Evolutionary conservation across 2,888 invertebrate genomes (phyloP).

Genomic region (Panzeria rudis): DNA sequence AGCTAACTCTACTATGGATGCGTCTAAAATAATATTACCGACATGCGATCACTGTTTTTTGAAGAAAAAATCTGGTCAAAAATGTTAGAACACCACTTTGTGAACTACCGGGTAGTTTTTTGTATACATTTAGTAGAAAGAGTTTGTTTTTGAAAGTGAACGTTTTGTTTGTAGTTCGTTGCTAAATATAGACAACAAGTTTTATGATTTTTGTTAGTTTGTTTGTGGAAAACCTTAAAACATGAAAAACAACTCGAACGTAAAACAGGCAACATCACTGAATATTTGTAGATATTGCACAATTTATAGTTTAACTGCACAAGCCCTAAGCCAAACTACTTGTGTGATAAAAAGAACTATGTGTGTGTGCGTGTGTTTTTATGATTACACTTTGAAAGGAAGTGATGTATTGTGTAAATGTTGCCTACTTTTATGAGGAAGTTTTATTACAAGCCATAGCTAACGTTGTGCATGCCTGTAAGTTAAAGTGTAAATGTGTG

Average conservation of each 20-base stretch:
- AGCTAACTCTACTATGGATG: no score
- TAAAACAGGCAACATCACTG: neutral
- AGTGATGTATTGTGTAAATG: slow-evolving; percentile 47
- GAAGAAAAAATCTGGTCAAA: neutral
- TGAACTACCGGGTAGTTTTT: neutral
- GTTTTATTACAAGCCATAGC: neutral
- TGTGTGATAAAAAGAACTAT: neutral
- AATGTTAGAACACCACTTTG: neutral
- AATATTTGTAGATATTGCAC: neutral
- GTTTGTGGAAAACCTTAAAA: slow-evolving; percentile 35
- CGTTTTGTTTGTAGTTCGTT: slow-evolving; percentile 44
- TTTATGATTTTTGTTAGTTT: slow-evolving; percentile 44
- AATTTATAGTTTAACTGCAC: slow-evolving; percentile 27
- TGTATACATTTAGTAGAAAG: neutral
- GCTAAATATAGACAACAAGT: slow-evolving; percentile 59
- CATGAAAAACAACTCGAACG: slow-evolving; percentile 14
- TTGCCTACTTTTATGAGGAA: slow-evolving; percentile 50
- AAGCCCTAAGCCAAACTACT: neutral
- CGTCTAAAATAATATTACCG: no score
- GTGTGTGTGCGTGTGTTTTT: neutral
- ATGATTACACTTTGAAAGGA: slow-evolving; percentile 30
- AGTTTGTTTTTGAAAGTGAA: slow-evolving; percentile 1
- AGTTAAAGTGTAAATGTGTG: neutral
- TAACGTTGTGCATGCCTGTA: neutral
- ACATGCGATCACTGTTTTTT: no score